phyloP scores from a whole-genome alignment of 2,113 vertebrate species.

The Pterocles burchelli region DNA sequence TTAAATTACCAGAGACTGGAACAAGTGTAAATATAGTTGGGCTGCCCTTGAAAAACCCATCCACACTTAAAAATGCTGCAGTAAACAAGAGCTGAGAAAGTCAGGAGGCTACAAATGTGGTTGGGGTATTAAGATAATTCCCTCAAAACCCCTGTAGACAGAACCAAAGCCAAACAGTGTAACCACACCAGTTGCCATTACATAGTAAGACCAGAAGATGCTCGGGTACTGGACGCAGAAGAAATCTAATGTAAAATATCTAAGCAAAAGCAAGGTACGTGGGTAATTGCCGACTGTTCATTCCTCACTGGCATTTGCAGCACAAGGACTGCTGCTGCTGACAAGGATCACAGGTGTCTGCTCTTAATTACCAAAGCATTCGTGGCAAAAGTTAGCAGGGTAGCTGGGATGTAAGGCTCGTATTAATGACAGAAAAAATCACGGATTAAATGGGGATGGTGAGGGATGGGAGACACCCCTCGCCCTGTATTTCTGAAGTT shows the following conservation, averaged over 20 bases:
- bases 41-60: background rate
- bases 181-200: fast-evolving
- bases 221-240: fast-evolving
- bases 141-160: background rate
- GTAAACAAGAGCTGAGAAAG: background rate
- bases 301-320: background rate
- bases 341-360: background rate
- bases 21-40: background rate
- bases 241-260: fast-evolving
- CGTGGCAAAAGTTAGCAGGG: background rate
- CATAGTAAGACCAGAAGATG: fast-evolving
- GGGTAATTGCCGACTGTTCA: background rate
- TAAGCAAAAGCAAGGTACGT: background rate
- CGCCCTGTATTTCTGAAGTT: fast-evolving
- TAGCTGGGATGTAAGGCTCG: background rate
- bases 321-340: background rate
- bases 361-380: background rate
- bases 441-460: background rate
- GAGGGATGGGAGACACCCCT: background rate
- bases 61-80: background rate
- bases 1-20: conserved; percentile 21
- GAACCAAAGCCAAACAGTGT: background rate
- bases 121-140: background rate
- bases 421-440: background rate
- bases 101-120: background rate